Percentiles rank a stretch among this genome's conserved stretches.
Conservation (phyloP, 2,113 vertebrate genomes). For the Aythya baeri region DNA sequence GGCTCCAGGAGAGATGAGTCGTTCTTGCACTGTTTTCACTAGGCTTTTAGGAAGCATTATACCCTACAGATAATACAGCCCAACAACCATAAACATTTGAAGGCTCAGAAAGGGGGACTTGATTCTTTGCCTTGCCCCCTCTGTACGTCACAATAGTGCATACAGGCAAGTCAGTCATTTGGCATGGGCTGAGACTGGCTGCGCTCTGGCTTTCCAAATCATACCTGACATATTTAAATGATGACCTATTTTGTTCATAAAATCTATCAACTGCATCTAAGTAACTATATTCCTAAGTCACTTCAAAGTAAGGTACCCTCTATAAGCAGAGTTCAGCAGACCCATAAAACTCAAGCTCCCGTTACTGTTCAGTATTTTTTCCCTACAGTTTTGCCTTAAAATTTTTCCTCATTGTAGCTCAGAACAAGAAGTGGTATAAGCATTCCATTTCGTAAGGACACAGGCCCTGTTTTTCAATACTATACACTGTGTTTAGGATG, state of each 20-base stretch:
- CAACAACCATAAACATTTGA: not conserved
- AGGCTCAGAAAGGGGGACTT: conserved; percentile 4
- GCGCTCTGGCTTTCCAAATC: not conserved
- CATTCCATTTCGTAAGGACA: not conserved
- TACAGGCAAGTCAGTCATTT: not conserved
- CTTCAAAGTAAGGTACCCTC: not conserved
- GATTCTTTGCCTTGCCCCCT: conserved; percentile 4
- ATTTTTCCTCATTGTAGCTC: not conserved
- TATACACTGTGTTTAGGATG: not conserved
- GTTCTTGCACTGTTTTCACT: not conserved
- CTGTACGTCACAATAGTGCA: not conserved
- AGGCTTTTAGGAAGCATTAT: not conserved
- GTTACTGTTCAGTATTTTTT: not conserved
- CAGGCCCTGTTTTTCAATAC: not conserved
- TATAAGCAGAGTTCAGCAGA: not conserved
- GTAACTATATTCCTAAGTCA: not conserved
- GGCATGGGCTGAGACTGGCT: not conserved
- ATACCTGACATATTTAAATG: not conserved
- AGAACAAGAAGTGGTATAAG: not conserved
- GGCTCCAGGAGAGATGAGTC: not conserved
- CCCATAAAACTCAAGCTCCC: not conserved
- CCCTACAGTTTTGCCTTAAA: not conserved
- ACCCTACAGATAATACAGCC: not conserved
- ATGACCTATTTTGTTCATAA: too few relatives aligned
- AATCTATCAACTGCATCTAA: not conserved